Base-by-base conservation (phyloP, 2,113 vertebrate genomes). In the Nothoprocta perdicaria region DNA sequence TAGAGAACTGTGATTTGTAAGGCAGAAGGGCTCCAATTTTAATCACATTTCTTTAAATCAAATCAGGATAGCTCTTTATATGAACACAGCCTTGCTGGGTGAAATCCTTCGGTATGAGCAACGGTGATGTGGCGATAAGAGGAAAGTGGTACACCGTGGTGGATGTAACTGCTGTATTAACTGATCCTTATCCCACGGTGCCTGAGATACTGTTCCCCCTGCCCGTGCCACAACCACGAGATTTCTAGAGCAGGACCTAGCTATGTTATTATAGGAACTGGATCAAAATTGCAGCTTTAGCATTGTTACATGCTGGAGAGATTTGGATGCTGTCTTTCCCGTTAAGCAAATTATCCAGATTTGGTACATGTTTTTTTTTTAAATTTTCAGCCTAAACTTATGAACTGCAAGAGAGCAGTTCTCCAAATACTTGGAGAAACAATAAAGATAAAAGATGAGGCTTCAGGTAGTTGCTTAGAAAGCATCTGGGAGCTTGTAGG, bases 401-500 rank as follows among this genome's bases (percentile, higher is more conserved):
- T 3, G 18, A 27, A 45, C 15, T 53, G 78, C 29, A n/a, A 26
- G 43, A 53, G 53, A 57, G 78, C 29, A 27, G 63, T 35, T 46
- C 85, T 65, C 9, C 48, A 48, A 91, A 61, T 35, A 31, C 5
- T 83, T 48, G 31, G 52, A 53, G 76, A 85, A 91, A 83, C 84
- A 89, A 77, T 16, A 67, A 81, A 85, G 46, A 80, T 92, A 83
- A 77, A 80, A 91, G 68, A 86, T 63, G 76, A 92, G 55, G 38
- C 84, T 85, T 92, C 74, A 55, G 62, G 14, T 1, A 81, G 72
- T 78, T 27, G 9, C 78, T 88, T 75, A 35, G 67, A 90, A 90
- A 91, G 57, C 58, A 75, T 91, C 94, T 96, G 84, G 84, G 93
- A 95, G 84, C 84, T 86, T 14, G 85, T 87, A 65, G 23, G 2